Percentiles rank a stretch among this genome's conserved stretches.
Evolutionary conservation across 2,113 vertebrate genomes (phyloP).

Genomic region (Pelobates fuscus): DNA sequence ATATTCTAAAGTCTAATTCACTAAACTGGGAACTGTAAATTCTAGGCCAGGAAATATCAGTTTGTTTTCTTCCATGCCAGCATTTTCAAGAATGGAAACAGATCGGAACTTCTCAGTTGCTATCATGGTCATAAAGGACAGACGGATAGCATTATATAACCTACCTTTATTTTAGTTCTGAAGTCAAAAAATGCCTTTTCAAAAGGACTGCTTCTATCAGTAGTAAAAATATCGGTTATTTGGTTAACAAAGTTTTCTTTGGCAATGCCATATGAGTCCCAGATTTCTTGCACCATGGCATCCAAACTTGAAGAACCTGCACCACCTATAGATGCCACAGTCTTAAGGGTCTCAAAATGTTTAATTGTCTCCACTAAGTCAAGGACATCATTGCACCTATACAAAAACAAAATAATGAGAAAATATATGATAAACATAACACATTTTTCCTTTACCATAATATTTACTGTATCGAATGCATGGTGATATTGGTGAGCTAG

Average conservation of each 20-base stretch:
- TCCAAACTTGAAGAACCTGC: slow-evolving; percentile 40
- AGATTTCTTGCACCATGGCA: slow-evolving; percentile 47
- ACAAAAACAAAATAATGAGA: neutral
- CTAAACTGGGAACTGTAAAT: too few relatives aligned
- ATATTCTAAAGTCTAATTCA: too few relatives aligned
- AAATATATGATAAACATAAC: neutral
- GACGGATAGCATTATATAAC: neutral
- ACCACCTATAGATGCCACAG: slow-evolving; percentile 34
- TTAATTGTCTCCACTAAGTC: slow-evolving; percentile 47
- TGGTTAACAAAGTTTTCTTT: slow-evolving; percentile 35
- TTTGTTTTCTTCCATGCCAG: too few relatives aligned
- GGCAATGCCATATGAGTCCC: slow-evolving; percentile 33
- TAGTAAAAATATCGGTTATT: slow-evolving; percentile 33
- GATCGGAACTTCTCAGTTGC: too few relatives aligned
- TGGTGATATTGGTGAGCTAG: too few relatives aligned
- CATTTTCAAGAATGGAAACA: too few relatives aligned
- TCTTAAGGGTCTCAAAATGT: slow-evolving; percentile 43
- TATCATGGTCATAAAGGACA: too few relatives aligned
- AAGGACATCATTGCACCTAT: slow-evolving; percentile 49
- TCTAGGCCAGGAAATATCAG: too few relatives aligned
- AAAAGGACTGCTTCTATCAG: slow-evolving; percentile 37
- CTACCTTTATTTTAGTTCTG: slow-evolving; percentile 48
- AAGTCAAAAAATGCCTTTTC: slow-evolving; percentile 48
- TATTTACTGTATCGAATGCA: too few relatives aligned
- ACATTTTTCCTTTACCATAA: neutral